phyloP scores from a whole-genome alignment of 2,113 vertebrate species.

The Aix galericulata region DNA sequence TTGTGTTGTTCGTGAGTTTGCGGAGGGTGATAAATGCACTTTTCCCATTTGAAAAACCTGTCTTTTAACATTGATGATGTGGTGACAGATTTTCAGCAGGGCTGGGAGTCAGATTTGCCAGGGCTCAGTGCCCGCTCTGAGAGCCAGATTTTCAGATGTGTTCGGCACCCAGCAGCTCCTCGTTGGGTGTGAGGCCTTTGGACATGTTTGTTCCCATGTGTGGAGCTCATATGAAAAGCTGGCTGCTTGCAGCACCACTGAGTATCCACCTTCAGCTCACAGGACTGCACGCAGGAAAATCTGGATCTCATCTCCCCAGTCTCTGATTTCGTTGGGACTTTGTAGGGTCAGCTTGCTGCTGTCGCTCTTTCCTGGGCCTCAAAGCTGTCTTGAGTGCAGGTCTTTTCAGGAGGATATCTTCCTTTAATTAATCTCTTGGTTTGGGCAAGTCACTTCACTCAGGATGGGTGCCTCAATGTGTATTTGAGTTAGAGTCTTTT shows the following conservation, averaged over 20 bases:
- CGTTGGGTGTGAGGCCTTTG: background rate
- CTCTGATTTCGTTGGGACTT: background rate
- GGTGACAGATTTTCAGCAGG: constrained; percentile 60
- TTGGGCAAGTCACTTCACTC: background rate
- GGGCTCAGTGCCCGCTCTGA: background rate
- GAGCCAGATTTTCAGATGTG: constrained; percentile 4
- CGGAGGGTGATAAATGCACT: constrained; percentile 29
- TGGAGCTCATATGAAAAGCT: background rate
- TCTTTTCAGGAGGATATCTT: background rate
- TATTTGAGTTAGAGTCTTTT: background rate
- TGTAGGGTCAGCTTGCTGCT: background rate
- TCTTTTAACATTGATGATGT: constrained; percentile 45
- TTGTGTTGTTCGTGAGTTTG: constrained; percentile 30
- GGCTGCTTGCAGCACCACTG: background rate
- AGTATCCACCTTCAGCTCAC: constrained; percentile 15
- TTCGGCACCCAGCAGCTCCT: constrained; percentile 17
- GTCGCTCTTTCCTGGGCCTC: background rate
- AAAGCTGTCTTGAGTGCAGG: background rate
- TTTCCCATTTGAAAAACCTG: constrained; percentile 52
- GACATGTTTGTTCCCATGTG: constrained; percentile 27
- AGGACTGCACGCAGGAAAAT: background rate
- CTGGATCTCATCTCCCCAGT: constrained; percentile 20
- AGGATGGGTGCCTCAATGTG: background rate
- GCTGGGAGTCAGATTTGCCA: background rate
- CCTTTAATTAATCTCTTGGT: background rate